These are phyloP conservation scores for Phragmatobia fuliginosa DNA, from an alignment of 2,888 invertebrate species.

Conservation along the genomic window DNA sequence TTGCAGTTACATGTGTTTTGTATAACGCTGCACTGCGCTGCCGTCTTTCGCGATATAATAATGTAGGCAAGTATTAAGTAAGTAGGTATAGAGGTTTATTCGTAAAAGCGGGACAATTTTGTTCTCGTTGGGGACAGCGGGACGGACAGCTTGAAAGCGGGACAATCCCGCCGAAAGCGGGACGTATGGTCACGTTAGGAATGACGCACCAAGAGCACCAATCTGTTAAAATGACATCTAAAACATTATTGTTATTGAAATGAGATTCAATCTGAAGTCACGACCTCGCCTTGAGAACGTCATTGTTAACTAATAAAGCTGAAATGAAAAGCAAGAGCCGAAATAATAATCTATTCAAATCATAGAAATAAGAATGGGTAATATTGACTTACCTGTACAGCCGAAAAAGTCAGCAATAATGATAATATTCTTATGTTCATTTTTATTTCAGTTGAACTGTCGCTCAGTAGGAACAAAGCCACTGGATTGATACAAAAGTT, in stretches of 20 bases:
- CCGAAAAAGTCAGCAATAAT: constrained; percentile 5
- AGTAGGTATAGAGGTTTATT: no score
- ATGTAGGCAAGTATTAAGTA: no score
- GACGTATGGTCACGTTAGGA: no score
- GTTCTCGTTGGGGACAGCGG: no score
- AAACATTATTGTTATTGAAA: not conserved
- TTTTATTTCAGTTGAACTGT: not conserved
- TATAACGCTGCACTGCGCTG: no score
- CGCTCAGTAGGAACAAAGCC: not conserved
- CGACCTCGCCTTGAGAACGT: not conserved
- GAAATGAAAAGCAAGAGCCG: not conserved
- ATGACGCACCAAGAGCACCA: not conserved
- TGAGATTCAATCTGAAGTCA: not conserved
- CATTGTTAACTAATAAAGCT: not conserved
- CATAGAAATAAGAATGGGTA: not conserved
- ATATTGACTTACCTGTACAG: constrained; percentile 21
- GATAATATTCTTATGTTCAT: constrained; percentile 14
- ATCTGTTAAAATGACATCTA: not conserved
- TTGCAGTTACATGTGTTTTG: no score
- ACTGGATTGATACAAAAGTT: not conserved
- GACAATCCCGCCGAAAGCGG: no score
- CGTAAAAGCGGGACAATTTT: no score
- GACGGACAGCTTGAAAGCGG: no score
- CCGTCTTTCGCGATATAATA: no score
- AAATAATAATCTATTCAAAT: not conserved